Conservation (phyloP, 30 jellyfish, hydroid and myxozoan species). For the Pseudorhiza aurosa region DNA sequence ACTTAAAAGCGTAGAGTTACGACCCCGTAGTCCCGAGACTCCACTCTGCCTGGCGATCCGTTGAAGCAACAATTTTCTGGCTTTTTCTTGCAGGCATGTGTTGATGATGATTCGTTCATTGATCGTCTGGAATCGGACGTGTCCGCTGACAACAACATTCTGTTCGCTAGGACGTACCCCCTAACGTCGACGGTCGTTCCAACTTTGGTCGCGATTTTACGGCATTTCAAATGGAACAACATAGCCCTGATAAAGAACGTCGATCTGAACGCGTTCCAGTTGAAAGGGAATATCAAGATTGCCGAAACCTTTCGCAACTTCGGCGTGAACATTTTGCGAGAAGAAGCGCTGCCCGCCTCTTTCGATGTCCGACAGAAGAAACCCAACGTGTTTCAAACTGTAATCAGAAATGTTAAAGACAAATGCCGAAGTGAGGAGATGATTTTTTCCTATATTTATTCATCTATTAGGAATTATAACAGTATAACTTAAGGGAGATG, state of each 20-base stretch:
- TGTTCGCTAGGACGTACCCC: constrained; percentile 95
- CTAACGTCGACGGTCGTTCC: constrained; percentile 84
- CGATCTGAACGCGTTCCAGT: constrained; percentile 7
- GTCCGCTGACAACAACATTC: background rate
- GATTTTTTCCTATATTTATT: no score
- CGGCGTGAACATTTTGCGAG: constrained; percentile 30
- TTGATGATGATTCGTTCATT: constrained; percentile 14
- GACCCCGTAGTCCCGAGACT: no score
- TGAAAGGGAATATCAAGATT: constrained; percentile 13
- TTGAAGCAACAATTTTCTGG: no score
- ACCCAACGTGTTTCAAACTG: background rate
- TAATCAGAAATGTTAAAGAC: background rate
- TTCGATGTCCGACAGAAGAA: background rate
- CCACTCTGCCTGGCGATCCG: no score
- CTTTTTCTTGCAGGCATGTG: no score
- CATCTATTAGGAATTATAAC: no score
- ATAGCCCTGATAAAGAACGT: constrained; percentile 53
- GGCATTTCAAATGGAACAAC: constrained; percentile 71
- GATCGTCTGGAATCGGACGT: background rate
- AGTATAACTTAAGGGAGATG: no score
- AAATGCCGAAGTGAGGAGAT: background rate
- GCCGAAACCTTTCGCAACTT: constrained; percentile 1
- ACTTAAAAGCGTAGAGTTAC: no score
- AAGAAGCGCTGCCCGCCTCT: constrained; percentile 3
- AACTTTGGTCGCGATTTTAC: constrained; percentile 64